Evolutionary conservation across 2,113 vertebrate genomes (phyloP).

Genomic region (Butorides virescens): DNA sequence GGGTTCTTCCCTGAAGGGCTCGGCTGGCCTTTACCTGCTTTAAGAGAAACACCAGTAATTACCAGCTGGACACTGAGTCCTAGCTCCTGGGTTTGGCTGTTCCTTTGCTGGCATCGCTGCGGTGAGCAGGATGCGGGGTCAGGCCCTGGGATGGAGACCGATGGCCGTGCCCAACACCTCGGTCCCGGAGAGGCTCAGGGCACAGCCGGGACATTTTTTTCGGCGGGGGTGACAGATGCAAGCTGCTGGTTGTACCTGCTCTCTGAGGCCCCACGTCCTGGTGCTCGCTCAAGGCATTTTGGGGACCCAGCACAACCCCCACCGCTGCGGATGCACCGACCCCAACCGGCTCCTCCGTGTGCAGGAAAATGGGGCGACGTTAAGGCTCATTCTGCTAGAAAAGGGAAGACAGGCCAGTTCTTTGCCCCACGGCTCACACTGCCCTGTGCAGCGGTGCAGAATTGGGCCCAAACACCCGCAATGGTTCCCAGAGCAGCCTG

Average conservation of each 20-base stretch:
- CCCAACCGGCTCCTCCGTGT: neutral
- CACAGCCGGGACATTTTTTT: neutral
- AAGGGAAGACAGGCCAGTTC: neutral
- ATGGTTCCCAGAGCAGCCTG: neutral
- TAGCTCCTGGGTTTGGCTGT: neutral
- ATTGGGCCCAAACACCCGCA: neutral
- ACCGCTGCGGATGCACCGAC: neutral
- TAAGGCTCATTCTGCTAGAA: neutral
- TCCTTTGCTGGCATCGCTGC: neutral
- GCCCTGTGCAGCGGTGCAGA: neutral
- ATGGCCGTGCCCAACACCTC: accelerated
- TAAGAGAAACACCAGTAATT: neutral
- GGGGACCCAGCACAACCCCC: neutral
- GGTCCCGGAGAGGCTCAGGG: neutral
- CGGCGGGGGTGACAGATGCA: neutral
- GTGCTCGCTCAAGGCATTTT: neutral
- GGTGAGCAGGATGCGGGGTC: neutral
- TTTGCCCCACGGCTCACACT: accelerated
- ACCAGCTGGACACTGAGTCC: too few relatives aligned
- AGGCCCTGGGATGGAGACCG: neutral
- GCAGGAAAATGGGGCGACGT: accelerated
- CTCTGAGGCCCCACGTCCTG: accelerated
- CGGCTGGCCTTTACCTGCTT: neutral
- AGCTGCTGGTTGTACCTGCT: neutral
- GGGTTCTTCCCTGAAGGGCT: neutral